phyloP scores from a whole-genome alignment of 2,888 invertebrate genomes.

The Cheilosia vulpina region DNA sequence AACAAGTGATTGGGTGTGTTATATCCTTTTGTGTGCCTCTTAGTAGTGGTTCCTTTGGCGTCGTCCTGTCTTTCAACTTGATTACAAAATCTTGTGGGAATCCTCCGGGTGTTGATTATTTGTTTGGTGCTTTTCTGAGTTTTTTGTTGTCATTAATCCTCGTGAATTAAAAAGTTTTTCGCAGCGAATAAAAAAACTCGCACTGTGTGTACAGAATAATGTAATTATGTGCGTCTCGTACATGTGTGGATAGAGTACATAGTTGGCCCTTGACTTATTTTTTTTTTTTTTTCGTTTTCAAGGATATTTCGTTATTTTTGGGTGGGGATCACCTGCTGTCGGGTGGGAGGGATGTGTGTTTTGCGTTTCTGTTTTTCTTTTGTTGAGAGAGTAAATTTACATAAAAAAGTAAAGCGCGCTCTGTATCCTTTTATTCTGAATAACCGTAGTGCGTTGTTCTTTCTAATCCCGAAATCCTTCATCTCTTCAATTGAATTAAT shows the following conservation, averaged over 20 bases:
- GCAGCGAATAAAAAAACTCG: slow-evolving; percentile 8
- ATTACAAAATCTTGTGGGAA: slow-evolving; percentile 33
- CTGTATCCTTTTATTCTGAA: slow-evolving; percentile 42
- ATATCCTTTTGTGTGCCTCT: slow-evolving; percentile 48
- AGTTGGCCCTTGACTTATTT: slow-evolving; percentile 14
- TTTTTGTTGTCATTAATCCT: slow-evolving; percentile 19
- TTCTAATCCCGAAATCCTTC: slow-evolving; percentile 38
- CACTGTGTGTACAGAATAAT: slow-evolving; percentile 26
- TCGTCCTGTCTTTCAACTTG: slow-evolving; percentile 24
- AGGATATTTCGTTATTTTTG: slow-evolving; percentile 21
- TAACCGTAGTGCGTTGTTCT: slow-evolving; percentile 38
- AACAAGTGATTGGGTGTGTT: slow-evolving; percentile 71
- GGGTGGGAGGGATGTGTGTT: background rate
- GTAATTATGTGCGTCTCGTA: slow-evolving; percentile 29
- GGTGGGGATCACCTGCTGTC: slow-evolving; percentile 24
- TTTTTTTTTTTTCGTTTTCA: slow-evolving; percentile 14
- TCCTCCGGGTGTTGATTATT: slow-evolving; percentile 32
- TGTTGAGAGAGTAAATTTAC: slow-evolving; percentile 7
- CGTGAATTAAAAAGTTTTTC: slow-evolving; percentile 30
- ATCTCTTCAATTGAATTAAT: slow-evolving; percentile 55
- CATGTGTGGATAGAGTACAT: slow-evolving; percentile 19
- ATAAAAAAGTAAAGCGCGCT: slow-evolving; percentile 42
- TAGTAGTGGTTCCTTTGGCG: slow-evolving; percentile 3
- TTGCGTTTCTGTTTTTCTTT: slow-evolving; percentile 1
- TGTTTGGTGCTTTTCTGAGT: slow-evolving; percentile 5